Evolutionary conservation across 2,888 invertebrate genomes (phyloP).

Genomic region (Miltochrista miniata): DNA sequence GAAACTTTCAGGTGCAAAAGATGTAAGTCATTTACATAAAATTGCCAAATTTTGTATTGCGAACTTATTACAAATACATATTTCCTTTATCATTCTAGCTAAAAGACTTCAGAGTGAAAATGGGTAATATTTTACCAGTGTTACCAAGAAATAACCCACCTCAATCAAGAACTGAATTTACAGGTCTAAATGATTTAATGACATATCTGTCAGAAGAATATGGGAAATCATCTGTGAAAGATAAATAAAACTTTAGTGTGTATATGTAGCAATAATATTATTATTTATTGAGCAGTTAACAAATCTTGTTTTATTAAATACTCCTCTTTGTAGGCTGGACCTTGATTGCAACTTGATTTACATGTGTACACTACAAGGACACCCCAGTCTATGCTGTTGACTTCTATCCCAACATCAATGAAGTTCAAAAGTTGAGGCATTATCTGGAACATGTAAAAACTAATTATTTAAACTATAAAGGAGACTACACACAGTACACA

Average conservation of each 20-base stretch:
- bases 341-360: conserved; percentile 87
- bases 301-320: conserved; percentile 94
- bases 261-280: conserved; percentile 4
- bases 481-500: no score
- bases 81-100: conserved; percentile 78
- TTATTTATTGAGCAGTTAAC: conserved; percentile 44
- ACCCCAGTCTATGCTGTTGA: conserved; percentile 94
- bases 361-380: conserved; percentile 94
- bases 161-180: conserved; percentile 93
- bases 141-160: conserved; percentile 91
- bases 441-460: conserved; percentile 79
- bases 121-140: conserved; percentile 89
- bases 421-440: conserved; percentile 92
- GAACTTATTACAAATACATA: no score
- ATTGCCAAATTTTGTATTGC: neutral
- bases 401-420: conserved; percentile 85
- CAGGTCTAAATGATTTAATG: conserved; percentile 91
- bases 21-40: conserved; percentile 81
- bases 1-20: conserved; percentile 94
- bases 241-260: conserved; percentile 28
- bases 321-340: conserved; percentile 89
- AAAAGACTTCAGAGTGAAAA: conserved; percentile 91
- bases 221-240: conserved; percentile 60
- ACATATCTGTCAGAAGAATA: conserved; percentile 88
- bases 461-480: neutral